Conservation (phyloP, 2,113 vertebrate genomes). For the Cranoglanis bouderius region DNA sequence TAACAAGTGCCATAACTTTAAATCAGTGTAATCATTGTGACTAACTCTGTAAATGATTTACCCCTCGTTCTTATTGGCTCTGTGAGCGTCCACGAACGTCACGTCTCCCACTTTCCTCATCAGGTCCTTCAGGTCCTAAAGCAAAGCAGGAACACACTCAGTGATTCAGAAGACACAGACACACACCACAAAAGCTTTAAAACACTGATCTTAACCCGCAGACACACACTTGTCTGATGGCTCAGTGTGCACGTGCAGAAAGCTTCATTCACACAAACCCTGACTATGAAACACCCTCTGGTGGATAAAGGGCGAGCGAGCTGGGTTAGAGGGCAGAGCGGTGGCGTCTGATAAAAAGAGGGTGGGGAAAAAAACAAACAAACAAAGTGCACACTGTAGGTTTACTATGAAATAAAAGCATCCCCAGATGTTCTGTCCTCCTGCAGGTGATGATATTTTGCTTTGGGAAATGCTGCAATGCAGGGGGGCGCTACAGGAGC, state of each 20-base stretch:
- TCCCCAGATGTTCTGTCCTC: not conserved
- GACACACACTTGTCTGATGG: slow-evolving; percentile 26
- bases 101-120: slow-evolving; percentile 94
- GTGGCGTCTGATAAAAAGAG: not conserved
- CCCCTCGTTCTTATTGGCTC: slow-evolving; percentile 91
- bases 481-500: not conserved
- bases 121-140: slow-evolving; percentile 91
- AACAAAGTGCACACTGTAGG: not conserved
- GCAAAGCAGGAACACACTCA: slow-evolving; percentile 56
- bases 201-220: slow-evolving; percentile 24
- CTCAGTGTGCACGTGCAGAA: slow-evolving; percentile 30
- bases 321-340: too few species aligned
- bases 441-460: not conserved
- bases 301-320: not conserved
- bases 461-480: not conserved
- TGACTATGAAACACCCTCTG: slow-evolving; percentile 1
- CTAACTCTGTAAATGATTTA: slow-evolving; percentile 51
- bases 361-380: too few species aligned
- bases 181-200: slow-evolving; percentile 22
- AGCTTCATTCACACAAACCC: slow-evolving; percentile 23
- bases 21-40: not conserved
- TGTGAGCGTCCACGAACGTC: slow-evolving; percentile 92
- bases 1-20: not conserved
- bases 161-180: not conserved
- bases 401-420: not conserved